phyloP scores from a whole-genome alignment of 2,797 vertebrate genomes.

The Manis javanica region DNA sequence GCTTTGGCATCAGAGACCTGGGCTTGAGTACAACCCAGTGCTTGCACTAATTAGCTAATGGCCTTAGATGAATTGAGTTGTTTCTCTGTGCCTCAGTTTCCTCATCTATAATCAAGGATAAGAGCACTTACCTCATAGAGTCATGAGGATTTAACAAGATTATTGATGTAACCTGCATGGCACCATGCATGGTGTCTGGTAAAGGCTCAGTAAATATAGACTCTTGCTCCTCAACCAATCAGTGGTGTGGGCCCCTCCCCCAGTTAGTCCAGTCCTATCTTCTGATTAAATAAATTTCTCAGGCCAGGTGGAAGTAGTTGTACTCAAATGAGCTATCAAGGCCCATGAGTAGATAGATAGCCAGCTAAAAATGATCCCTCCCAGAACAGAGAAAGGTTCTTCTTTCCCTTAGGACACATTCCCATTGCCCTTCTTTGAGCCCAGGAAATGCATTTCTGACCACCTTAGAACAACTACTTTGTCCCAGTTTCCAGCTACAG shows the following conservation, averaged over 20 bases:
- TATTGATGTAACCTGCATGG: neutral
- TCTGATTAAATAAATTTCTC: constrained; percentile 48
- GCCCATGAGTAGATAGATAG: neutral
- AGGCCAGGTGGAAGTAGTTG: neutral
- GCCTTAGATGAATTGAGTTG: constrained; percentile 5
- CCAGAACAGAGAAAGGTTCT: neutral
- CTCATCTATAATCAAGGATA: neutral
- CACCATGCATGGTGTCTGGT: neutral
- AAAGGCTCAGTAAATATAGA: neutral
- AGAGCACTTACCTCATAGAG: neutral
- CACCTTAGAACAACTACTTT: constrained; percentile 39
- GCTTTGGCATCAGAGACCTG: neutral
- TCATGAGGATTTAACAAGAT: constrained; percentile 34
- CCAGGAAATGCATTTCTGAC: neutral
- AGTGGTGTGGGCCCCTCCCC: neutral
- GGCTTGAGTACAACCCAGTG: neutral
- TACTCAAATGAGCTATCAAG: neutral
- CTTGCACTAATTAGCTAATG: neutral
- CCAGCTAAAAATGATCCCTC: neutral
- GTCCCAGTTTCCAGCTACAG: neutral
- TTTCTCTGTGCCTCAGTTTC: constrained; percentile 32
- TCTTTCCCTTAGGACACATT: neutral
- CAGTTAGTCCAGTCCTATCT: neutral
- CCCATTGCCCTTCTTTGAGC: neutral
- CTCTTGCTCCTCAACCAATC: neutral